Conservation (phyloP, 37 sponge, comb jelly and placozoan genomes). For the Tethya wilhelma region DNA sequence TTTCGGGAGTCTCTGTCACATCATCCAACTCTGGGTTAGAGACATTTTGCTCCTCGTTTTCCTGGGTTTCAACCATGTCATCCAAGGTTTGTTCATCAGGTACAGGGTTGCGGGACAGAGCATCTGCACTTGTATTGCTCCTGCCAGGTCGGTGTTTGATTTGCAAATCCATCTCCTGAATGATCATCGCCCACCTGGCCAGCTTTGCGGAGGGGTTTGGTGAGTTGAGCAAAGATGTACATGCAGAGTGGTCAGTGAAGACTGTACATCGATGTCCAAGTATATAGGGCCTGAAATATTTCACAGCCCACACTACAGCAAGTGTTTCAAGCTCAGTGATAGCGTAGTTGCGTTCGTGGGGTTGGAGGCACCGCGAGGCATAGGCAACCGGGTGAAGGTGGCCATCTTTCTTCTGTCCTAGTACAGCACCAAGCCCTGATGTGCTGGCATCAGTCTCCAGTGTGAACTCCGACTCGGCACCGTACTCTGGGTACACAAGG, state of each 20-base stretch:
- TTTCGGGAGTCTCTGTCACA: too few species aligned
- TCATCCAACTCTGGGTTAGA: too few species aligned
- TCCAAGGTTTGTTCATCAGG: not conserved
- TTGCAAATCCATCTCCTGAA: constrained; percentile 47
- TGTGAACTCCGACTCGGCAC: not conserved
- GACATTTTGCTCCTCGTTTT: not conserved
- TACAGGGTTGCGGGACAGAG: constrained; percentile 25
- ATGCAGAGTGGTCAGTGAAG: constrained; percentile 55
- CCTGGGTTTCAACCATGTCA: not conserved
- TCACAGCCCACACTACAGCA: constrained; percentile 36
- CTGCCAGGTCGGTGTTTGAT: constrained; percentile 34
- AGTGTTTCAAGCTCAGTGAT: constrained; percentile 45
- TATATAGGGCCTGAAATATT: constrained; percentile 35
- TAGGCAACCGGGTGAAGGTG: constrained; percentile 22
- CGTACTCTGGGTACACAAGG: constrained; percentile 31
- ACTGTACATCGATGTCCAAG: constrained; percentile 32
- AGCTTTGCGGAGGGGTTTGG: constrained; percentile 40
- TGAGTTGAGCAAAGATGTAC: constrained; percentile 4
- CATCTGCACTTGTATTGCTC: constrained; percentile 35
- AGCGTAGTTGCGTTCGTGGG: constrained; percentile 27
- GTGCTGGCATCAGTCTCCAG: constrained; percentile 34
- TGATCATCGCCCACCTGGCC: constrained; percentile 47
- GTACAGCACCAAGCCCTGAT: constrained; percentile 52
- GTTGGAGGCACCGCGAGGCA: constrained; percentile 5
- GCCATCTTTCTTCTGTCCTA: constrained; percentile 31